Evolutionary conservation across 2,888 invertebrate species (phyloP), one percentile per base, ranked within the genome.

Genomic region (Aromia moschata): DNA sequence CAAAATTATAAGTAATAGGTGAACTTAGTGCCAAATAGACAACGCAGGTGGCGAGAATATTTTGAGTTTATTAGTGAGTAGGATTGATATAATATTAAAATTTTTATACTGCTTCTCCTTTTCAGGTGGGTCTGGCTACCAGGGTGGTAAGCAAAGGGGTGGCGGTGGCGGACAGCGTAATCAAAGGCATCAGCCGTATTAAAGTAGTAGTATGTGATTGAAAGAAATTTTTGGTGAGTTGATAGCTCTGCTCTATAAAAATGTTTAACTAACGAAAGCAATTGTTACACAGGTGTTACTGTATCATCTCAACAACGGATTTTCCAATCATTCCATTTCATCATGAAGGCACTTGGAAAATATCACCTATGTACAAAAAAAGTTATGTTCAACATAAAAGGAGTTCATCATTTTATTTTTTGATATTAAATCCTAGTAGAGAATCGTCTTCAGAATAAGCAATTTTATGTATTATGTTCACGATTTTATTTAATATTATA

Each of bases 131-230:
- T 65, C 68, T 37, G 74, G 75, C 17, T 91, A 89, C 85, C 88
- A 87, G 79, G 90, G 92, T 77, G 93, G 93, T 83, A 93, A 93
- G 85, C 92, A 92, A 80, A 91, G 92, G 79, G 83, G 84, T 77
- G 84, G 77, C 69, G 84, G 87, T 78, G 49, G 49, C 79, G 83
- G 84, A 77, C 83, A 83, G 79, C 84, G 86, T 69, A 88, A 89
- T 79, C 64, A 64, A 55, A 89, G 93, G 87, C 92, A 92, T 85
- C 92, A 92, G 84, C 93, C 93, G 81, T 93, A 93, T 49, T 65
- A 65, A 49, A 45, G 60, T 63, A 45, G 60, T 63, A 45, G 37
- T 36, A 59, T 60, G 59, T 66, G 64, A 66, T 65, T 66, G 55
- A 40, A 15, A 62, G 47, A 52, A 62, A 56, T 44, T 60, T 62